These are phyloP conservation scores for Dimorphilus gyrociliatus DNA, from an alignment of 2,888 invertebrate species.

Conservation along the genomic window DNA sequence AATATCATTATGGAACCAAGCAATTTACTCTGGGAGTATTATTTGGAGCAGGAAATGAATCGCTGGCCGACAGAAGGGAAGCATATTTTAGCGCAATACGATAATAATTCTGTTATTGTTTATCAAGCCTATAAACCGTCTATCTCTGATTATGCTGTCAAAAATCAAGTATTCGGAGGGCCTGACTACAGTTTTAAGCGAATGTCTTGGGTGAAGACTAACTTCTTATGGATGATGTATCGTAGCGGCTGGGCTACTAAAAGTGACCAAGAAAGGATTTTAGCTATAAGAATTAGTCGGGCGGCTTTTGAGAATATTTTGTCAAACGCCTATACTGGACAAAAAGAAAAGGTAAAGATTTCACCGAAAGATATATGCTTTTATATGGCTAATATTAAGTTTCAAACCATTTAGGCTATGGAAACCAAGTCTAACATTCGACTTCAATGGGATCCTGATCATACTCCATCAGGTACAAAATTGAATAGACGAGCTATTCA, in stretches of 20 bases:
- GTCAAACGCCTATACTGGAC: conserved; percentile 16
- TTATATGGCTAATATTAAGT: not conserved
- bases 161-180: conserved; percentile 22
- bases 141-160: conserved; percentile 21
- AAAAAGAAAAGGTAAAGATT: conserved; percentile 11
- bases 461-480: conserved; percentile 14
- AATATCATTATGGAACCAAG: too few relatives aligned
- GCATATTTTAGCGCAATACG: conserved; percentile 24
- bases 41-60: conserved; percentile 4
- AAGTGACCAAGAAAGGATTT: conserved; percentile 18
- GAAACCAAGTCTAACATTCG: conserved; percentile 11
- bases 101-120: conserved; percentile 18
- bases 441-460: conserved; percentile 30
- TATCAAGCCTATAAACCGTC: conserved; percentile 24
- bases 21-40: too few relatives aligned
- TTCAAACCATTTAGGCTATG: not conserved
- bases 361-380: not conserved
- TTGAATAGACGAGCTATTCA: conserved; percentile 17
- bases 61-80: conserved; percentile 20
- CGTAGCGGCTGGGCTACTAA: conserved; percentile 29
- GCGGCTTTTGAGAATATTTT: conserved; percentile 20
- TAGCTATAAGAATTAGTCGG: conserved; percentile 18
- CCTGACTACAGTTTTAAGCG: conserved; percentile 15
- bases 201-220: conserved; percentile 32
- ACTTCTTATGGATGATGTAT: conserved; percentile 33